Evolutionary conservation across 2,888 invertebrate genomes (phyloP).

Genomic region (Monoplex corrugatus): DNA sequence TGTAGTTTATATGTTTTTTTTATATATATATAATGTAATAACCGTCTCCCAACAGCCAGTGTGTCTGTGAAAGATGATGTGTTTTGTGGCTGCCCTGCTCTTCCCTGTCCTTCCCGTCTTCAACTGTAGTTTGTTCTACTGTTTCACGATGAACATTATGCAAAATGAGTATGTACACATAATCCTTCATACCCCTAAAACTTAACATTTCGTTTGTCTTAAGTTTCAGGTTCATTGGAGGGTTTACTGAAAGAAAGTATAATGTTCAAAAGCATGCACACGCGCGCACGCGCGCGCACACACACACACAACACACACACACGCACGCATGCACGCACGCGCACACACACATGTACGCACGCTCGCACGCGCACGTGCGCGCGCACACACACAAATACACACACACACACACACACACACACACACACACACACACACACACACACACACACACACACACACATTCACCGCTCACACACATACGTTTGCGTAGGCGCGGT

Average conservation of each 20-base stretch:
- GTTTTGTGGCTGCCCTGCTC: neutral
- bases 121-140: neutral
- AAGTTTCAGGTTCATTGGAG: too few relatives aligned
- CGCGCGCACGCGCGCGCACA: too few relatives aligned
- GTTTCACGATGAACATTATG: neutral
- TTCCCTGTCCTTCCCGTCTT: too few relatives aligned
- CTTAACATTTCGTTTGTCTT: too few relatives aligned
- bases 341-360: conserved; percentile 16
- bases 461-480: too few relatives aligned
- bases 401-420: neutral
- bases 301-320: neutral
- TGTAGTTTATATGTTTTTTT: neutral
- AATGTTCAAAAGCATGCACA: neutral
- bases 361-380: neutral
- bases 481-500: too few relatives aligned
- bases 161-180: too few relatives aligned
- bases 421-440: neutral
- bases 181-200: too few relatives aligned
- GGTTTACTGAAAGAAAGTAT: too few relatives aligned
- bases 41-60: neutral
- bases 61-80: neutral
- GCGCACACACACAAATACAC: neutral
- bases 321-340: neutral
- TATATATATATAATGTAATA: neutral
- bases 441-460: neutral